Evolutionary conservation across 2,797 vertebrate species (phyloP), one percentile per base, ranked within the genome.

Genomic region (Intellagama lesueurii): DNA sequence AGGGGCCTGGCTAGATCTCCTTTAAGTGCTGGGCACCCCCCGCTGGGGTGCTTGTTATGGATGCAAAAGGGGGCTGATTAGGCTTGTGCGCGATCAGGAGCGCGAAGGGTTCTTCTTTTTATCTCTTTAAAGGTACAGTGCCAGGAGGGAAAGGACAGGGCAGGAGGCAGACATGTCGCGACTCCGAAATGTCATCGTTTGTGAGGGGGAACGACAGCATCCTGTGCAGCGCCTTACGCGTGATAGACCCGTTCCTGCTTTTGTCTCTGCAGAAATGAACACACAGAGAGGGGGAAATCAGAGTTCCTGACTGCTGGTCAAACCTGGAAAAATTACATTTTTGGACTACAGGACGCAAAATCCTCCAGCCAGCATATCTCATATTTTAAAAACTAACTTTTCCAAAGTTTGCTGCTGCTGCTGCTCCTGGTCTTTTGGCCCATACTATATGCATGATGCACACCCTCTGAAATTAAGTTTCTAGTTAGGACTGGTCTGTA

Each of bases 1-100:
- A 96, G 95, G 96, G 96, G 92, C 90, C 88, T 94, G 95, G 96
- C 96, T 92, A 96, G 96, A 96, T 97, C 97, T 96, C 96, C 94
- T 98, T 97, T 97, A 98, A 98, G 97, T 96, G 96, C 89, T 75
- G 97, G 97, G 96, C 96, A 96, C 60, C 96, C 96, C 93, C 97
- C 96, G 97, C 97, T 90, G 96, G 96, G 97, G 97, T 95, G 97
- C 97, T 96, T 97, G 97, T 97, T 95, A 96, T 93, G 96, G 96
- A 95, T 97, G 97, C 97, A 97, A 95, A 96, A 94, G 96, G 88
- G 75, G 94, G 69, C 60, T 70, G 75, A 81, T 87, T 30, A 87
- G 85, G 85, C 84, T 91, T 30, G 84, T 73, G 78, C 81, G 87
- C 73, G 5, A 86, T 68, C 88, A 26, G 68, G 84, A 86, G 30